phyloP scores from a whole-genome alignment of 2,113 vertebrate species.

The Siphamia tubifer region DNA sequence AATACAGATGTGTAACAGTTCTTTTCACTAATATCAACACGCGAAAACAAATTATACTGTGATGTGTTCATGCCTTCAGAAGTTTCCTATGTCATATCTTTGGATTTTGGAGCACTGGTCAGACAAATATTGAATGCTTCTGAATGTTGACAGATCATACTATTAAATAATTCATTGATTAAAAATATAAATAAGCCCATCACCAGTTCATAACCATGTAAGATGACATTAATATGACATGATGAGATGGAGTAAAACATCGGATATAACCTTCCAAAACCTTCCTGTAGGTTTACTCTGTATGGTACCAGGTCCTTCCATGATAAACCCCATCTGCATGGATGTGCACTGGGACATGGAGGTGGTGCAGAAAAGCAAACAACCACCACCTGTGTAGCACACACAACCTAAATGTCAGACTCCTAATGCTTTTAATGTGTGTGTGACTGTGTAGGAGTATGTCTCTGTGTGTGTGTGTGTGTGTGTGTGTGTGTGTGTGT shows the following conservation, averaged over 20 bases:
- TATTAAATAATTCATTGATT: too few species aligned
- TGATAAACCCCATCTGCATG: background rate
- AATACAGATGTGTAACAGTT: too few species aligned
- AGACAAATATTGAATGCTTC: too few species aligned
- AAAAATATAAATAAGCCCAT: too few species aligned
- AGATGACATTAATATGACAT: too few species aligned
- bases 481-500: background rate
- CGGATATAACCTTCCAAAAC: background rate
- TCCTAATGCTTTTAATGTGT: slow-evolving; percentile 48
- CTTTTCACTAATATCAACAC: too few species aligned
- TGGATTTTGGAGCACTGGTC: too few species aligned
- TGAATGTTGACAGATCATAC: too few species aligned
- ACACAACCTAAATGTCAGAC: slow-evolving; percentile 66
- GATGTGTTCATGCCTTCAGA: too few species aligned
- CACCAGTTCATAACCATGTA: too few species aligned
- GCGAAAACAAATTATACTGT: too few species aligned
- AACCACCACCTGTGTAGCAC: slow-evolving; percentile 52
- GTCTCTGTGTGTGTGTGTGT: background rate
- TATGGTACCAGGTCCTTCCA: background rate
- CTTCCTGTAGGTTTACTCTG: background rate
- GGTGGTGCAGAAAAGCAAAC: slow-evolving; percentile 41
- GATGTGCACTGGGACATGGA: background rate
- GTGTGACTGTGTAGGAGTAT: slow-evolving; percentile 5
- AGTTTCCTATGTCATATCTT: too few species aligned
- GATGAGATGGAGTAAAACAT: background rate